These are phyloP conservation scores for Phyllotis vaccarum DNA, from an alignment of 2,797 vertebrate species.

Conservation along the genomic window DNA sequence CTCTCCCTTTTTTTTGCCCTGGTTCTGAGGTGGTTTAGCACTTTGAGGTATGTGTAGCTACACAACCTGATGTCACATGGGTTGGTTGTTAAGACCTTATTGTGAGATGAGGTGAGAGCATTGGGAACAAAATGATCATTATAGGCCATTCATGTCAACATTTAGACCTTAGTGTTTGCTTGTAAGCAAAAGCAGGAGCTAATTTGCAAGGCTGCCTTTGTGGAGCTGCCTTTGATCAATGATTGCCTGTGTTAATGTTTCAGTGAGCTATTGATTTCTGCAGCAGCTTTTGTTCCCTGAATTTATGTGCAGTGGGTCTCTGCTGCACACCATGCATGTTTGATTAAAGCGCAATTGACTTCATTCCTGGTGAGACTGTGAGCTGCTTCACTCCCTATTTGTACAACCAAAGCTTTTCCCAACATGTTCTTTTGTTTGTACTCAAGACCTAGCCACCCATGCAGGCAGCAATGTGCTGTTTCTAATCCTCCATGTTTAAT, in stretches of 20 bases:
- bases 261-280: constrained; percentile 96
- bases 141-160: constrained; percentile 78
- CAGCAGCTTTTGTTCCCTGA: constrained; percentile 93
- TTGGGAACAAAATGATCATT: constrained; percentile 80
- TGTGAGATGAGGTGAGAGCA: constrained; percentile 77
- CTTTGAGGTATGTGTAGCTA: background rate
- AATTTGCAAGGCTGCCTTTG: constrained; percentile 93
- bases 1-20: background rate
- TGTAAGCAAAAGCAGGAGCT: constrained; percentile 89
- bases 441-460: constrained; percentile 93
- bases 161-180: constrained; percentile 89
- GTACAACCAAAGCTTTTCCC: constrained; percentile 91
- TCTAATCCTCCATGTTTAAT: constrained; percentile 94
- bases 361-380: constrained; percentile 89
- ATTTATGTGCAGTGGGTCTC: constrained; percentile 91
- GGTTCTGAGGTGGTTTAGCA: background rate
- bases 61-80: background rate
- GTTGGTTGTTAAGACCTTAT: constrained; percentile 75
- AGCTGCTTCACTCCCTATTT: constrained; percentile 92
- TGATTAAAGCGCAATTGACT: constrained; percentile 98
- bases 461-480: constrained; percentile 90
- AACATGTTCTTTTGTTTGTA: constrained; percentile 94
- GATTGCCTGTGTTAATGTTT: constrained; percentile 96
- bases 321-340: constrained; percentile 92
- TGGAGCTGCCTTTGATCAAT: constrained; percentile 93